These are phyloP conservation scores for Martes martes DNA, from an alignment of 2,113 vertebrate genomes.

Conservation along the genomic window DNA sequence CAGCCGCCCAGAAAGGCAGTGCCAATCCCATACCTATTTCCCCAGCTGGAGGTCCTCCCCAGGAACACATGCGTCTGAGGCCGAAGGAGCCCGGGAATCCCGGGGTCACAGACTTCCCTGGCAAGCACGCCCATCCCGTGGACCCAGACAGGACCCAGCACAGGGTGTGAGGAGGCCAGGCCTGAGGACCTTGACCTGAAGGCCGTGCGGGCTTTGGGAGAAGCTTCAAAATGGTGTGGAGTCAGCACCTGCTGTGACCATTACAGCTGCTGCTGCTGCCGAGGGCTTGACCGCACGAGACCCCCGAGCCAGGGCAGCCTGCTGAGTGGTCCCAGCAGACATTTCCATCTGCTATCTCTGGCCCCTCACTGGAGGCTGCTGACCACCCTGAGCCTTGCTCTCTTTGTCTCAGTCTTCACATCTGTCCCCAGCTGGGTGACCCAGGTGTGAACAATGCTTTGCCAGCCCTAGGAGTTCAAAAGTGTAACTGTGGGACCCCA, in stretches of 20 bases:
- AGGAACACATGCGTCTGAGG: neutral
- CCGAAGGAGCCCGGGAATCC: neutral
- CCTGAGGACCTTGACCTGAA: neutral
- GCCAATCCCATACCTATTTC: no score
- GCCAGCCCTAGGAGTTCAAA: neutral
- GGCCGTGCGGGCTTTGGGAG: neutral
- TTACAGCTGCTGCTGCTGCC: neutral
- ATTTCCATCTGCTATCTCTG: neutral
- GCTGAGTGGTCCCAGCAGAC: neutral
- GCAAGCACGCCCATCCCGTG: neutral
- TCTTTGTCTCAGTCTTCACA: neutral
- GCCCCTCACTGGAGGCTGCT: no score
- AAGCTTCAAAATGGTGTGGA: neutral
- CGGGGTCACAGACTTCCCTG: no score
- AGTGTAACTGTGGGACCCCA: neutral
- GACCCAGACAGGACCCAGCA: neutral
- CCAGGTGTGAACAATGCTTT: neutral
- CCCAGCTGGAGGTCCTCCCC: neutral
- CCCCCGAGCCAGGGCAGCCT: neutral
- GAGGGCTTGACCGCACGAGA: fast-evolving
- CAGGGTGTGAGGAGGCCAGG: neutral
- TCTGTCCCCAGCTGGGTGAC: no score
- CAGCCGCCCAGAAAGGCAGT: neutral
- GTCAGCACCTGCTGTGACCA: neutral
- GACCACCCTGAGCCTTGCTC: neutral